Evolutionary conservation across 2,888 invertebrate species (phyloP).

Genomic region (Prostheceraeus crozeri): DNA sequence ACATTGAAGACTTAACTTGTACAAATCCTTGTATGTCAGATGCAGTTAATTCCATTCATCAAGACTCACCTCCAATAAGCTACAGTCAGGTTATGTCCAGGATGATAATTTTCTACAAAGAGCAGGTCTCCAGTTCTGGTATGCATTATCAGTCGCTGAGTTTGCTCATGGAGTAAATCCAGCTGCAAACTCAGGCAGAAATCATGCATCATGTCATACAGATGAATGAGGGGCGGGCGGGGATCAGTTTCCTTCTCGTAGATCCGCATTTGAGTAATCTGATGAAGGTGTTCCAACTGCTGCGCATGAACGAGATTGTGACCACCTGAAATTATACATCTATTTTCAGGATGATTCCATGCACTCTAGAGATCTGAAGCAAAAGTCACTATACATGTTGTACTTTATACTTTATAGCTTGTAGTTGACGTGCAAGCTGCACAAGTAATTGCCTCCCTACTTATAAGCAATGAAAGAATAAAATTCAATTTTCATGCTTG

Average conservation of each 20-base stretch:
- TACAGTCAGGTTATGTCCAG: slow-evolving; percentile 78
- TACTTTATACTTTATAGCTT: slow-evolving; percentile 3
- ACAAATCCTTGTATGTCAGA: too few relatives aligned
- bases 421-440: neutral
- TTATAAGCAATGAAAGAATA: too few relatives aligned
- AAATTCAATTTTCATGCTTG: too few relatives aligned
- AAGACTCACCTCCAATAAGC: slow-evolving; percentile 97
- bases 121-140: slow-evolving; percentile 6
- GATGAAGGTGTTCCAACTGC: slow-evolving; percentile 76
- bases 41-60: too few relatives aligned
- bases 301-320: slow-evolving; percentile 82
- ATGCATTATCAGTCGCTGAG: slow-evolving; percentile 35
- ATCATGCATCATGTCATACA: slow-evolving; percentile 47
- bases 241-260: slow-evolving; percentile 64
- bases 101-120: slow-evolving; percentile 72
- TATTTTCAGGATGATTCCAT: neutral
- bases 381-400: neutral
- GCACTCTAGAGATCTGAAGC: neutral
- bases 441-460: too few relatives aligned
- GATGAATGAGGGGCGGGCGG: slow-evolving; percentile 31
- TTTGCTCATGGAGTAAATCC: slow-evolving; percentile 65
- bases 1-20: too few relatives aligned
- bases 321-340: slow-evolving; percentile 44
- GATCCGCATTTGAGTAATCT: slow-evolving; percentile 79
- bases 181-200: slow-evolving; percentile 91